Evolutionary conservation across 2,113 vertebrate species (phyloP), one percentile per base, ranked within the genome.

Genomic region (Gnathonemus longibarbis): DNA sequence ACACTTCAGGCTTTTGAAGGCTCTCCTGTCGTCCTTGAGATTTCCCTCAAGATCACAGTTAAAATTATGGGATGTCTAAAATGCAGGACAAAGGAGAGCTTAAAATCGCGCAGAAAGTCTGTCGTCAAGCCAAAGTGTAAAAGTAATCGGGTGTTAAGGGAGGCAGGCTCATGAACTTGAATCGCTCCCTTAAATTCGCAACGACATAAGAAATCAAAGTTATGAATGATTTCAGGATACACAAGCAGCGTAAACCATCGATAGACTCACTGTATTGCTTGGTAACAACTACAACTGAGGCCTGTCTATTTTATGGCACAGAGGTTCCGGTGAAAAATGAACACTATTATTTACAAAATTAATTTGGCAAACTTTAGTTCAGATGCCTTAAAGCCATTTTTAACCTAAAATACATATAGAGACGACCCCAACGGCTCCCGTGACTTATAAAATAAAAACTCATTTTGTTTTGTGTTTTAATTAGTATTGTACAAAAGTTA

Each of bases 371-470:
- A 96, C 93, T 94, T 94, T 94, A 91, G 92, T 93, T 96, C 94
- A 93, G 94, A 96, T 97, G 97, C 96, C 97, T 98, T 98, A 97
- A 99, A 99, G 98, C 98, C 97, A 97, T 97, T 94, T 97, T 96
- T 93, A 94, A 96, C 96, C 96, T 97, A 97, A 97, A 97, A 96
- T 95, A 96, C 95, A 96, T 96, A 96, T 96, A 97, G 95, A 95
- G 95, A 93, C 94, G 96, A 97, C 97, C 95, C 97, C 97, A 96
- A 97, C 95, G 96, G 97, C 96, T 97, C 96, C 95, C 96, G 95
- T 96, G 97, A 98, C 96, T 98, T 98, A 99, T 94, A 99, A 99
- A 99, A 98, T 98, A 98, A 99, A 99, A 98, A 98, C 97, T 96
- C 92, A 96, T 98, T 97, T 97, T 95, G 96, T 94, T 97, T 96